Conservation (phyloP, 2,888 invertebrate species). For the Tetanocera ferruginea region DNA sequence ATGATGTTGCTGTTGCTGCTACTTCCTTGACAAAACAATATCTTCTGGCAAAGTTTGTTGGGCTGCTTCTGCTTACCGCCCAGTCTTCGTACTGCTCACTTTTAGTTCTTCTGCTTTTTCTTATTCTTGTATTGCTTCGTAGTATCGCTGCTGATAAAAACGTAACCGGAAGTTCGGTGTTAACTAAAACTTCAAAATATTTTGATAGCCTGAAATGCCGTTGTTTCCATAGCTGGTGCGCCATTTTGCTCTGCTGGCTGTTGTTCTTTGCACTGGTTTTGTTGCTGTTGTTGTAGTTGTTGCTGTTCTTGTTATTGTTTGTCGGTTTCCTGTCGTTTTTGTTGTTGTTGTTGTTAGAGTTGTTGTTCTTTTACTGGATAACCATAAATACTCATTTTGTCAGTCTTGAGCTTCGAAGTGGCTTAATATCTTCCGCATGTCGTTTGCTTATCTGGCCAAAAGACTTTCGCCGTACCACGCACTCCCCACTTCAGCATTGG, state of each 20-base stretch:
- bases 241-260: not conserved
- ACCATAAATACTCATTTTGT: conserved; percentile 43
- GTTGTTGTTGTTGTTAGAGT: not conserved
- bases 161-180: conserved; percentile 27
- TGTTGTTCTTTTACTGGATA: conserved; percentile 25
- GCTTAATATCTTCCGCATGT: conserved; percentile 59
- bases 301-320: not conserved
- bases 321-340: not conserved
- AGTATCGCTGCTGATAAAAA: conserved; percentile 11
- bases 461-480: not conserved
- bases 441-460: conserved; percentile 60
- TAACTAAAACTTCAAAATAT: conserved; percentile 36
- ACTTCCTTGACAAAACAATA: not conserved
- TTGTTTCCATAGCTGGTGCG: not conserved
- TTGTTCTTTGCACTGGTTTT: not conserved
- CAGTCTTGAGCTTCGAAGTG: conserved; percentile 29
- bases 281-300: not conserved
- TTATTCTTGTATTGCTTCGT: not conserved
- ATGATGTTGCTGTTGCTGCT: not conserved
- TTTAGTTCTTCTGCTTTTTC: not conserved
- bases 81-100: not conserved
- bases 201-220: conserved; percentile 9
- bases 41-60: not conserved
- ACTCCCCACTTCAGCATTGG: not conserved
- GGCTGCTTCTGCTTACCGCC: not conserved